Evolutionary conservation across 2,113 vertebrate species (phyloP), one percentile per base, ranked within the genome.

Genomic region (Stictonetta naevosa): DNA sequence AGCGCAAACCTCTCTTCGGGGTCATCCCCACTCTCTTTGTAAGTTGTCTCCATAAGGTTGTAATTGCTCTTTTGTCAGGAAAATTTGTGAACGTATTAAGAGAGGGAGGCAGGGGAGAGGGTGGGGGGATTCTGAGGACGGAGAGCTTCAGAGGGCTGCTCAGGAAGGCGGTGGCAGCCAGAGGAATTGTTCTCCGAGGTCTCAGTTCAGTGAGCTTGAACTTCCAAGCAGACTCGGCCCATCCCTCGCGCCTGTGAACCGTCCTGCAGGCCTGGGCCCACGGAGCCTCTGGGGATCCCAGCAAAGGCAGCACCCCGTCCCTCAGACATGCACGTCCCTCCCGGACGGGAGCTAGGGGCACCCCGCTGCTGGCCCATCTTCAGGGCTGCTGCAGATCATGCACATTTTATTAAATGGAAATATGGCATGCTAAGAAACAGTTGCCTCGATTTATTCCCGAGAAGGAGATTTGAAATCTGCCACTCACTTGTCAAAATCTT

Each of bases 51-150:
- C 3, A 19, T 80, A 89, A 85, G 84, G 74, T 74, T 73, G 93
- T 80, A 95, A 93, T 94, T 96, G 96, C 95, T 96, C 96, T 97
- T 97, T 97, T 97, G 93, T 97, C 91, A 83, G 91, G 78, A 85
- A 89, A 83, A 89, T 60, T 79, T 94, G 86, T 52, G 92, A 91
- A 83, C 2, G 40, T 13, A 17, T 46, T 33, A 82, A 86, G 81
- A 76, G 86, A 84, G 59, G 77, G 86, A 10, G 19, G 69, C 82
- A n/a, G 76, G 69, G 71, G 20, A 66, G 50, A 62, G 44, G 28
- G 31, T 42, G 79, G 75, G 78, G 73, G 59, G 62, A 44, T 96
- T 85, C 93, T 79, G 36, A 73, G 88, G 93, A 89, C 82, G 74
- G 78, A 80, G 58, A n/a, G 66, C 66, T 88, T 72, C 83, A 34